These are phyloP conservation scores for Cavia aperea DNA, from an alignment of 2,113 vertebrate species.

Conservation along the genomic window DNA sequence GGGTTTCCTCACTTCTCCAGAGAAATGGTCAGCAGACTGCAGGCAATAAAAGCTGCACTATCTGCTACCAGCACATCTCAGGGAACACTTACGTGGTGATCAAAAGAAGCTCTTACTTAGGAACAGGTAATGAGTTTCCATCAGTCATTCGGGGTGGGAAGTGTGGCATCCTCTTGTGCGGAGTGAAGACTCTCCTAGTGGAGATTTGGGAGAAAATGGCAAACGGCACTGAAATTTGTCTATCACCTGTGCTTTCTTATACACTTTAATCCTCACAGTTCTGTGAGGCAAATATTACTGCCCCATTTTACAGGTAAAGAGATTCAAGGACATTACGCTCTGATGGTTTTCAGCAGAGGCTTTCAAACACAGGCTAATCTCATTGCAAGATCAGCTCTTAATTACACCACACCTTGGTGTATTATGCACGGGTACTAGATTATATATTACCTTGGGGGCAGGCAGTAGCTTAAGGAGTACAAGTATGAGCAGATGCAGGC, in stretches of 20 bases:
- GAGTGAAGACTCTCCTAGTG: not conserved
- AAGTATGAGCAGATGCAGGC: not conserved
- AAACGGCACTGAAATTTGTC: not conserved
- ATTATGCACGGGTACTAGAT: not conserved
- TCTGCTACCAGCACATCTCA: slow-evolving; percentile 33
- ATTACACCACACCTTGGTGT: not conserved
- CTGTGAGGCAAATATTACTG: not conserved
- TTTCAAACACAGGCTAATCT: not conserved
- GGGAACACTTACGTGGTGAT: slow-evolving; percentile 24
- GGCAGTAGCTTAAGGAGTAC: not conserved
- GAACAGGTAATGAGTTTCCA: slow-evolving; percentile 30
- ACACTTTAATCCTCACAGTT: not conserved
- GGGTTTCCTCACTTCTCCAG: not conserved
- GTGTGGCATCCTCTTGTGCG: not conserved
- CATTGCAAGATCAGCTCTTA: not conserved
- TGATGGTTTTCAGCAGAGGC: not conserved
- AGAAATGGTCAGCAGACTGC: slow-evolving; percentile 38
- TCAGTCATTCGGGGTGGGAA: slow-evolving; percentile 29
- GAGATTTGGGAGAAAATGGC: not conserved
- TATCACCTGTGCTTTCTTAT: not conserved
- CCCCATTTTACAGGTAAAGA: slow-evolving; percentile 5
- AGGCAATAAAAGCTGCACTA: slow-evolving; percentile 38
- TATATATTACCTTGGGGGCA: not conserved
- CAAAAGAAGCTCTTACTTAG: slow-evolving; percentile 12
- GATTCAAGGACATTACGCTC: not conserved